Percentiles rank a stretch among this genome's conserved stretches.
Evolutionary conservation across 2,113 vertebrate genomes (phyloP).

Genomic region (Eurypyga helias): DNA sequence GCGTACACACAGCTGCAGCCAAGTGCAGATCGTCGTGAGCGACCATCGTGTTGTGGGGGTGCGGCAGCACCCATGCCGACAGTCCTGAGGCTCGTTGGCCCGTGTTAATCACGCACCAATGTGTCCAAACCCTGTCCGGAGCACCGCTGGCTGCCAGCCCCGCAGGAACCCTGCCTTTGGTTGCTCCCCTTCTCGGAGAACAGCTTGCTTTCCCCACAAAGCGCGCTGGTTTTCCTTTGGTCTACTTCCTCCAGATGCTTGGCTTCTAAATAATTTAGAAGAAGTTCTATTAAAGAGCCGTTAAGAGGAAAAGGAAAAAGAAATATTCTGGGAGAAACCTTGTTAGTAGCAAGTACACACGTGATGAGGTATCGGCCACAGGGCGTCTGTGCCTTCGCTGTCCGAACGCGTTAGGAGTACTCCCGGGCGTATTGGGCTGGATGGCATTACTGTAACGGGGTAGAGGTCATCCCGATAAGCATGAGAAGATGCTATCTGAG

Average conservation of each 20-base stretch:
- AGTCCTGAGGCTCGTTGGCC: not conserved
- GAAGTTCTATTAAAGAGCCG: constrained; percentile 40
- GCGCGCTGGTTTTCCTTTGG: not conserved
- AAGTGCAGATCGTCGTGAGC: not conserved
- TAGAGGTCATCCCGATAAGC: not conserved
- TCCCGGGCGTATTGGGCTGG: not conserved
- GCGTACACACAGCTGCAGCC: rapidly evolving
- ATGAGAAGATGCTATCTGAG: not conserved
- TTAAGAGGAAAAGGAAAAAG: constrained; percentile 7
- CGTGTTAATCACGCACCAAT: rapidly evolving
- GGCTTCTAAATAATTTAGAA: constrained; percentile 51
- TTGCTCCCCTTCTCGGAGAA: not conserved
- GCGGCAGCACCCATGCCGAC: not conserved
- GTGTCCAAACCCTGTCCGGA: not conserved
- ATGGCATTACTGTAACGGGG: not conserved
- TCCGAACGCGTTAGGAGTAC: not conserved
- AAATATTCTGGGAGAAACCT: not conserved
- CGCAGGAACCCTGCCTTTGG: rapidly evolving
- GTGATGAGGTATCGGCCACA: not conserved
- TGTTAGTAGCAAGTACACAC: not conserved
- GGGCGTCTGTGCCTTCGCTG: not conserved
- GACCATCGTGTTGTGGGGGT: rapidly evolving
- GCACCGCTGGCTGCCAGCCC: not conserved
- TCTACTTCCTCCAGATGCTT: constrained; percentile 8
- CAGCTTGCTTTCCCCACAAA: not conserved